Percentiles rank a stretch among this genome's conserved stretches.
Evolutionary conservation across 2,797 vertebrate species (phyloP).

Genomic region (Bryconaethiops microstoma): DNA sequence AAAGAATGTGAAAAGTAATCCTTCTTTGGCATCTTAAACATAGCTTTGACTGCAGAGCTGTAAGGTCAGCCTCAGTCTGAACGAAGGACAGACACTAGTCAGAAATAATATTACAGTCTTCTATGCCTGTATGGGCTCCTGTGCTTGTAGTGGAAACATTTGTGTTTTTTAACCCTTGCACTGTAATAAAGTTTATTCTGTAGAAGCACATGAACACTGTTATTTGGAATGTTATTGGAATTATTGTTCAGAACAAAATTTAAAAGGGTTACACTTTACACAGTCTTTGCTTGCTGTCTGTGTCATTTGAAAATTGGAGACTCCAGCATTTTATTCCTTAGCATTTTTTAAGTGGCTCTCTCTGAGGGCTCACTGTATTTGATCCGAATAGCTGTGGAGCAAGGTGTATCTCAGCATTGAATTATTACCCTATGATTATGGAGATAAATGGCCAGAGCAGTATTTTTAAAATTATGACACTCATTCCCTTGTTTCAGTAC

Average conservation of each 20-base stretch:
- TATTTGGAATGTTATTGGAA: too few species aligned
- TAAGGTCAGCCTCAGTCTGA: not conserved
- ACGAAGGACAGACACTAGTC: not conserved
- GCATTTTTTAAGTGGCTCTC: conserved; percentile 38
- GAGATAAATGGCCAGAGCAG: conserved; percentile 48
- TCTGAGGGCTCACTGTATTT: conserved; percentile 39
- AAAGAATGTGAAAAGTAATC: not conserved
- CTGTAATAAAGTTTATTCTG: too few species aligned
- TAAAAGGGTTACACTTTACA: not conserved
- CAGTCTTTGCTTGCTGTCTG: not conserved
- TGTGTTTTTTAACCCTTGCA: too few species aligned
- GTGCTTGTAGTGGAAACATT: too few species aligned
- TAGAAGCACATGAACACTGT: too few species aligned
- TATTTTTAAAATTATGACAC: conserved; percentile 40
- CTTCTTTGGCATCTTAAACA: not conserved
- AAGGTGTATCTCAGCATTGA: conserved; percentile 48
- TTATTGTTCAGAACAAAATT: not conserved
- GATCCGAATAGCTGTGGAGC: conserved; percentile 57
- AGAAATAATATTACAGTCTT: not conserved
- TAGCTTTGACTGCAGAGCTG: not conserved
- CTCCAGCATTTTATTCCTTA: not conserved
- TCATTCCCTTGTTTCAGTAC: conserved; percentile 25
- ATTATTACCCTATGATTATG: conserved; percentile 56
- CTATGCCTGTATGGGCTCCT: not conserved
- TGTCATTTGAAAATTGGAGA: not conserved